Evolutionary conservation across 2,888 invertebrate species (phyloP).

Genomic region (Erebia ligea): DNA sequence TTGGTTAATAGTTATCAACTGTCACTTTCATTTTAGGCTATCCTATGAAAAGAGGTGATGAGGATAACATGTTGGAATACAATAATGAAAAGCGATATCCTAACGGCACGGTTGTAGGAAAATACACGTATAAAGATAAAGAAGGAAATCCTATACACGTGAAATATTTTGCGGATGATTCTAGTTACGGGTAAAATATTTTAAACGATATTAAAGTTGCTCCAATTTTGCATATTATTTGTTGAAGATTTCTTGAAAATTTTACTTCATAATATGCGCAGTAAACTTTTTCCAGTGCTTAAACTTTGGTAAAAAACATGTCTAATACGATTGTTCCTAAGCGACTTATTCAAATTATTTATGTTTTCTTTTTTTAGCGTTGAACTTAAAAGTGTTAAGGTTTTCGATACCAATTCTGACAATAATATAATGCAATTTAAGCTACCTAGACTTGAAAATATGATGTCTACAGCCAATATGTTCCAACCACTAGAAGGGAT

Average conservation of each 20-base stretch:
- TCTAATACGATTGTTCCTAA: neutral
- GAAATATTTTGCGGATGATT: conserved; percentile 85
- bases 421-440: conserved; percentile 22
- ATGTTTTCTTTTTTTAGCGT: conserved; percentile 55
- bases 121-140: conserved; percentile 86
- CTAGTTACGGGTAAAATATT: conserved; percentile 84
- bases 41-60: conserved; percentile 46
- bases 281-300: neutral
- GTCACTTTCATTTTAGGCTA: conserved; percentile 48
- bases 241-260: neutral
- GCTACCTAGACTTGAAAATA: conserved; percentile 15
- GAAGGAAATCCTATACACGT: conserved; percentile 86
- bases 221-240: neutral
- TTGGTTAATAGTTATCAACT: no score
- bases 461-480: conserved; percentile 7
- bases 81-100: conserved; percentile 85
- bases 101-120: conserved; percentile 88
- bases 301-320: neutral
- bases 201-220: neutral
- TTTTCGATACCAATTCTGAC: conserved; percentile 42
- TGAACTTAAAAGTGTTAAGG: conserved; percentile 67
- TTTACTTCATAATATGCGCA: neutral
- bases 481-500: conserved; percentile 19
- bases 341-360: no score
- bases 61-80: conserved; percentile 41